Percentiles rank a stretch among this genome's conserved stretches.
Evolutionary conservation across 2,113 vertebrate genomes (phyloP).

Genomic region (Hippocampus comes): DNA sequence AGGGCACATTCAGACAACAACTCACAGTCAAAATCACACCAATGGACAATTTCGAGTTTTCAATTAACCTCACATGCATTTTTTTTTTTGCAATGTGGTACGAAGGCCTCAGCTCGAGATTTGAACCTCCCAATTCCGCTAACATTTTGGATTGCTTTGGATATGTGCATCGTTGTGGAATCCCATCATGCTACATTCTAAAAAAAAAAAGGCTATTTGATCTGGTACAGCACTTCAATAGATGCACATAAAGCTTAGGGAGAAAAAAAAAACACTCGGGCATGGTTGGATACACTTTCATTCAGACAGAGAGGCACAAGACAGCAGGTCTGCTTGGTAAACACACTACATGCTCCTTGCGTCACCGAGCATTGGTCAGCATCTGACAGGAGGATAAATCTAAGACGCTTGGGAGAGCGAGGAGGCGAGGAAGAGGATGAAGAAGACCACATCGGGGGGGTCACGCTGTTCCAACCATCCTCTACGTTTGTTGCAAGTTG

Average conservation of each 20-base stretch:
- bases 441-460: conserved; percentile 31
- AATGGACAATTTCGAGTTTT: too few species aligned
- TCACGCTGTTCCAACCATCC: conserved; percentile 50
- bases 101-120: not conserved
- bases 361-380: conserved; percentile 51
- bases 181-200: not conserved
- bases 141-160: not conserved
- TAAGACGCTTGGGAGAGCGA: conserved; percentile 17
- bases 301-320: conserved; percentile 28
- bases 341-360: conserved; percentile 41
- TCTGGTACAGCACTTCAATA: not conserved
- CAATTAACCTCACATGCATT: too few species aligned
- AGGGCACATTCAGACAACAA: too few species aligned
- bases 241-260: not conserved
- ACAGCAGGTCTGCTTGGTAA: conserved; percentile 43
- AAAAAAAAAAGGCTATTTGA: not conserved
- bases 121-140: not conserved
- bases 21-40: too few species aligned
- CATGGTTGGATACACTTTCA: conserved; percentile 13
- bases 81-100: not conserved
- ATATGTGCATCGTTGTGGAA: not conserved
- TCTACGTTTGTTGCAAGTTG: conserved; percentile 45
- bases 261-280: not conserved
- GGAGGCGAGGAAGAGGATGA: conserved; percentile 20
- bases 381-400: conserved; percentile 68